These are phyloP conservation scores for Chionomys nivalis DNA, from an alignment of 2,113 vertebrate genomes.

Conservation along the genomic window DNA sequence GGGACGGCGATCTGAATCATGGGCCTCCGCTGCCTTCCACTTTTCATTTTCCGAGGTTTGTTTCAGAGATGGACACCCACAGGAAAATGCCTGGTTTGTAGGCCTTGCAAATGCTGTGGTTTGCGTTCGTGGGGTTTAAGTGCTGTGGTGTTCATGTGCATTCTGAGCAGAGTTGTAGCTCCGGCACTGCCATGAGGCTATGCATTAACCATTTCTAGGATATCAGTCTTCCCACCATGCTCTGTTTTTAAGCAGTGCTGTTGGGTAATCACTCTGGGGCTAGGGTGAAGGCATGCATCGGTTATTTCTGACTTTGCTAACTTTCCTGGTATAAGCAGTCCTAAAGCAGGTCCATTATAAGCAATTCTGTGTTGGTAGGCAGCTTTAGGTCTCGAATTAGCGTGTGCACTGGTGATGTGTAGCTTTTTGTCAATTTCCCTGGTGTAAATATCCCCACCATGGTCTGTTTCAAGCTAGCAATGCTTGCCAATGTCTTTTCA, in stretches of 20 bases:
- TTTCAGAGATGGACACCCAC: not conserved
- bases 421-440: not conserved
- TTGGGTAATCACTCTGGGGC: not conserved
- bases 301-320: too few relatives aligned
- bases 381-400: not conserved
- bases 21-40: not conserved
- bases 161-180: too few relatives aligned
- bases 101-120: too few relatives aligned
- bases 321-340: not conserved
- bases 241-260: not conserved
- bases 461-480: not conserved
- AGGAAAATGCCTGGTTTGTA: not conserved
- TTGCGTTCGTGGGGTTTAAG: not conserved
- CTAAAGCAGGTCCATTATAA: fast-evolving
- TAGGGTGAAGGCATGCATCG: too few relatives aligned
- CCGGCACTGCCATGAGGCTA: fast-evolving
- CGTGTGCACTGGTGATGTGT: not conserved
- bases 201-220: not conserved
- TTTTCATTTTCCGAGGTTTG: not conserved
- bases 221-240: not conserved
- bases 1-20: not conserved
- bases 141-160: too few relatives aligned
- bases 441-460: not conserved
- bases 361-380: not conserved
- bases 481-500: not conserved